phyloP scores from a whole-genome alignment of 1,140 invertebrate species.

The Euura saliciscinereae region DNA sequence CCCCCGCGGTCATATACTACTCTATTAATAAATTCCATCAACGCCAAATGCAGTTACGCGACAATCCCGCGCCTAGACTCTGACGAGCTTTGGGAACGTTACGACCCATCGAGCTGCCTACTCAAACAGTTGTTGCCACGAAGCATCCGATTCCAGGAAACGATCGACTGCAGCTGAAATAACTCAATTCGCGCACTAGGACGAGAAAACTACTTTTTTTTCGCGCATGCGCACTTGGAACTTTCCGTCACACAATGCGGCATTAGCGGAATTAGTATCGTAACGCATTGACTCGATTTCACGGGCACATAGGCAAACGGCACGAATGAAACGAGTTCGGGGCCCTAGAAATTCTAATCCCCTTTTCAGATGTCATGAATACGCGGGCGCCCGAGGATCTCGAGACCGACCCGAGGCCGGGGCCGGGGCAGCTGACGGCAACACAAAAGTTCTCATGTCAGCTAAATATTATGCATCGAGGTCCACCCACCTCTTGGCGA shows the following conservation, averaged over 20 bases:
- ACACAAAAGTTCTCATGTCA: constrained; percentile 47
- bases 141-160: too few species aligned
- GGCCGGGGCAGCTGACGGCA: constrained; percentile 45
- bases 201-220: too few species aligned
- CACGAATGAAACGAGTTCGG: background rate
- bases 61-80: constrained; percentile 36
- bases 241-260: too few species aligned
- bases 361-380: constrained; percentile 41
- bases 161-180: too few species aligned
- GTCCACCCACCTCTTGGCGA: constrained; percentile 5
- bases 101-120: background rate
- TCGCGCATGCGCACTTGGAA: too few species aligned
- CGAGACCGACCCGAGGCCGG: background rate
- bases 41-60: constrained; percentile 21
- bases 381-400: background rate
- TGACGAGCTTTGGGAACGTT: constrained; percentile 39
- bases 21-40: constrained; percentile 56
- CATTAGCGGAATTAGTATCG: too few species aligned
- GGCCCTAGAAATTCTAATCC: constrained; percentile 51
- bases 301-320: too few species aligned
- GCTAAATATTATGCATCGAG: constrained; percentile 25
- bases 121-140: too few species aligned
- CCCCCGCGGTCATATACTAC: constrained; percentile 26
- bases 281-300: too few species aligned
- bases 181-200: too few species aligned